Base-by-base conservation (phyloP, 1,140 invertebrate genomes). In the Tachypleus tridentatus region DNA sequence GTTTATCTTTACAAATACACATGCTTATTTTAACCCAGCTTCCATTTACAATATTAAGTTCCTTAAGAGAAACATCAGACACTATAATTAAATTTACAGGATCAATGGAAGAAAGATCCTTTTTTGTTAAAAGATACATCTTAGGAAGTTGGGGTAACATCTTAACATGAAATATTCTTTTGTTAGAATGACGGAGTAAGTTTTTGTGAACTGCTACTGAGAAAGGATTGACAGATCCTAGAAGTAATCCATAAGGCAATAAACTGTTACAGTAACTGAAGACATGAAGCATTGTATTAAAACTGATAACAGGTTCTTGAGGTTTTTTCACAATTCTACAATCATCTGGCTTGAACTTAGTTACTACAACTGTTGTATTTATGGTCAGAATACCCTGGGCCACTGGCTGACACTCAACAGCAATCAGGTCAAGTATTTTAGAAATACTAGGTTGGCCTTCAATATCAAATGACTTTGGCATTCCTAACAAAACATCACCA, bases 21-120 rank as follows among this genome's bases (percentile, higher is more conserved):
- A 66, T 52, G 51, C 51, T 66, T 49, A 66, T 62, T 62, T 66
- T 66, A 51, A 57, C 51, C 65, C 65, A 66, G n/a, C 48, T 58
- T 52, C 61, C 61, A 62, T 60, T 49, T 5, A 49, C 51, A 49
- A 66, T 57, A 7, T 54, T 49, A 29, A 66, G 56, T 11, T 66
- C 63, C 47, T 62, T 58, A 0, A 29, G 7, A 0, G 56, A 47
- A 47, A 3, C 9, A 59, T 10, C n/a, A 7, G 65, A 62, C 10
- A 66, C 47, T 58, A 66, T 62, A 54, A 66, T 60, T 50, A 58
- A 59, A 56, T 66, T 66, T 6, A 66, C 49, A 4, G 57, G 57
- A 63, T 66, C 65, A 50, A 66, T n/a, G 29, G 29, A 29, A 29
- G 29, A 29, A 29, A 29, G 2, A 29, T 29, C 29, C 29, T 2